Conservation (phyloP, 2,797 vertebrate species). For the Coregonus ussuriensis region DNA sequence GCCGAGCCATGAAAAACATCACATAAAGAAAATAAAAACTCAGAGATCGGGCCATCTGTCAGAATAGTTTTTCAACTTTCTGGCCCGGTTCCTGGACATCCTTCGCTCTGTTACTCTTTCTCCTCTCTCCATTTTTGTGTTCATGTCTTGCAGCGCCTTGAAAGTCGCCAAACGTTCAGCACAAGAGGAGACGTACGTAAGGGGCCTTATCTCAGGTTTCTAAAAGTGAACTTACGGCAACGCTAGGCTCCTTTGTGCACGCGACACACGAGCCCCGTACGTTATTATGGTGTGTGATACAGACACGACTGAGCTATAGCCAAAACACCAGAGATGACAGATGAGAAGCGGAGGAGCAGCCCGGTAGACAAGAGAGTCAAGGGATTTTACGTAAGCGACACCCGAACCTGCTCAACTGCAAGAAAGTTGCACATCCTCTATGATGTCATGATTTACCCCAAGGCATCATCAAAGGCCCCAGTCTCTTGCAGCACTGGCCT, state of each 20-base stretch:
- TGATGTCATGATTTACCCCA: neutral
- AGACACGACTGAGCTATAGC: slow-evolving; percentile 15
- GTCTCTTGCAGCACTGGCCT: slow-evolving; percentile 15
- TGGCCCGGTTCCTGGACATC: slow-evolving; percentile 2
- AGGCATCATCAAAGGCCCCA: neutral
- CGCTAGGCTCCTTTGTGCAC: slow-evolving; percentile 26
- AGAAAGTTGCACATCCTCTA: neutral
- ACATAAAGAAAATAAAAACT: slow-evolving; percentile 10
- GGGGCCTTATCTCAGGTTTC: slow-evolving; percentile 25
- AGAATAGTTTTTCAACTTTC: slow-evolving; percentile 7
- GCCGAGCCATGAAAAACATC: slow-evolving; percentile 17
- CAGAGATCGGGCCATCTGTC: slow-evolving; percentile 10
- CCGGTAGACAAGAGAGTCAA: slow-evolving; percentile 3
- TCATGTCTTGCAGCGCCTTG: neutral
- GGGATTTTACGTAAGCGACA: neutral
- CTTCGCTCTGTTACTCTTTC: neutral
- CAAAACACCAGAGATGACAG: slow-evolving; percentile 32
- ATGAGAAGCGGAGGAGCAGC: slow-evolving; percentile 8
- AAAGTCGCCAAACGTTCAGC: neutral
- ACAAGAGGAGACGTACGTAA: neutral
- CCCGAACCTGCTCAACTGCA: slow-evolving; percentile 5
- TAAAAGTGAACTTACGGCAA: neutral
- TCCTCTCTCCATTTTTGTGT: neutral
- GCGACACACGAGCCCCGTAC: slow-evolving; percentile 24
- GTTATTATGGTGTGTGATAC: slow-evolving; percentile 14